These are phyloP conservation scores for Chrysochloris asiatica DNA, from an alignment of 2,113 vertebrate species.

Conservation along the genomic window DNA sequence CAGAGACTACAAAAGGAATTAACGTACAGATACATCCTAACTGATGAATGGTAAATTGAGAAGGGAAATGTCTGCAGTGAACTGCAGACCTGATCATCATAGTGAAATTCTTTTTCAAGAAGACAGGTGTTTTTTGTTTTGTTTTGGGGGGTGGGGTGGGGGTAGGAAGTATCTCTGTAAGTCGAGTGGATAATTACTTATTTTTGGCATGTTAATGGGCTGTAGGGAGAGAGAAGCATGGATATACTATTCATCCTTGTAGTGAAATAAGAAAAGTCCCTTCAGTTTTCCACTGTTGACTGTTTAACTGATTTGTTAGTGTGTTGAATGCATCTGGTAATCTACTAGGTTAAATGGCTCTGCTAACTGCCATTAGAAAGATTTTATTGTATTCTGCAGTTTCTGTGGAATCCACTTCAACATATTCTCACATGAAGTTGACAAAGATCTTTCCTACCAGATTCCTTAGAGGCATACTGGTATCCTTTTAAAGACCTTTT, in stretches of 20 bases:
- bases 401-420: neutral
- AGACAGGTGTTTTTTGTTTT: neutral
- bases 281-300: neutral
- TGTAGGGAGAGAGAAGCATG: slow-evolving; percentile 6
- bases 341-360: neutral
- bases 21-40: neutral
- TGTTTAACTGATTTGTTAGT: slow-evolving; percentile 18
- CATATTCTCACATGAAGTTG: neutral
- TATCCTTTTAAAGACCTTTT: neutral
- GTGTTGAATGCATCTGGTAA: slow-evolving; percentile 8
- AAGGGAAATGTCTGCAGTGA: slow-evolving; percentile 72
- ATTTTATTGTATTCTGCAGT: neutral
- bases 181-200: slow-evolving; percentile 22
- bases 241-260: neutral
- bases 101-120: slow-evolving; percentile 22
- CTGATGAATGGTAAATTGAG: slow-evolving; percentile 12
- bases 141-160: neutral
- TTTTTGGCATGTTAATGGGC: slow-evolving; percentile 14
- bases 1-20: slow-evolving; percentile 23
- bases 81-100: slow-evolving; percentile 57
- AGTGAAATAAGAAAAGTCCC: slow-evolving; percentile 16
- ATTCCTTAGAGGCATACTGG: neutral
- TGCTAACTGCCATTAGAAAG: neutral
- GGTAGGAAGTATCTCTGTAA: neutral
- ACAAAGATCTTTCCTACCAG: neutral